These are phyloP conservation scores for Melanaphis sacchari DNA, from an alignment of 1,140 invertebrate genomes.

Conservation along the genomic window DNA sequence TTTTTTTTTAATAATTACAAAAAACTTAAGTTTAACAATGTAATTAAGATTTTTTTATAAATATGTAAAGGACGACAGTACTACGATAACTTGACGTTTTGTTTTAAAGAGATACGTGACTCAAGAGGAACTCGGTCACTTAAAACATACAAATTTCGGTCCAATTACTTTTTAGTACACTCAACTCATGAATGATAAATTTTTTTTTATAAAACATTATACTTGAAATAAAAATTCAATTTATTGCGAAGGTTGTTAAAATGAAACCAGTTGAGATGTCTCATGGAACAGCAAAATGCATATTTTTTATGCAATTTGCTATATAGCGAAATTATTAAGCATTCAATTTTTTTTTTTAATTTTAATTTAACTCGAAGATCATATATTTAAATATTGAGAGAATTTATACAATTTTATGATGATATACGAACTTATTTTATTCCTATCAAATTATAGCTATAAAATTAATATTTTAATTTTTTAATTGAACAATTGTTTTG, in stretches of 20 bases:
- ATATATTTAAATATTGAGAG: no score
- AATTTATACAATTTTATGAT: no score
- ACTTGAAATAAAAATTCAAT: not conserved
- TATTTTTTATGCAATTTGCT: no score
- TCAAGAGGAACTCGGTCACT: not conserved
- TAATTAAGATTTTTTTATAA: not conserved
- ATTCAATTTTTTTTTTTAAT: no score
- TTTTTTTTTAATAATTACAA: not conserved
- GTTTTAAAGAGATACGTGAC: not conserved
- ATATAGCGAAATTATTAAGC: no score
- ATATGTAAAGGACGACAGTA: not conserved
- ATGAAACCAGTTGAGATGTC: not conserved
- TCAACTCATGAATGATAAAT: not conserved
- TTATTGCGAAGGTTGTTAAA: not conserved
- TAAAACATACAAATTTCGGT: not conserved
- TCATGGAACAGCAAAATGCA: no score
- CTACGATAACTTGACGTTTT: no score
- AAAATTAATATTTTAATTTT: no score
- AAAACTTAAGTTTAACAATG: not conserved
- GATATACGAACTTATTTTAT: no score
- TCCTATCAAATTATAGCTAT: no score
- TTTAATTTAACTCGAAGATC: no score
- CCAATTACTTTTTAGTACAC: not conserved
- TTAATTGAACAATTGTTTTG: no score
- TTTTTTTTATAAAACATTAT: not conserved